A percentile compares a stretch with the other conserved stretches of the same genome.
Evolutionary conservation across 2,113 vertebrate species (phyloP).

Genomic region (Sturnira hondurensis): DNA sequence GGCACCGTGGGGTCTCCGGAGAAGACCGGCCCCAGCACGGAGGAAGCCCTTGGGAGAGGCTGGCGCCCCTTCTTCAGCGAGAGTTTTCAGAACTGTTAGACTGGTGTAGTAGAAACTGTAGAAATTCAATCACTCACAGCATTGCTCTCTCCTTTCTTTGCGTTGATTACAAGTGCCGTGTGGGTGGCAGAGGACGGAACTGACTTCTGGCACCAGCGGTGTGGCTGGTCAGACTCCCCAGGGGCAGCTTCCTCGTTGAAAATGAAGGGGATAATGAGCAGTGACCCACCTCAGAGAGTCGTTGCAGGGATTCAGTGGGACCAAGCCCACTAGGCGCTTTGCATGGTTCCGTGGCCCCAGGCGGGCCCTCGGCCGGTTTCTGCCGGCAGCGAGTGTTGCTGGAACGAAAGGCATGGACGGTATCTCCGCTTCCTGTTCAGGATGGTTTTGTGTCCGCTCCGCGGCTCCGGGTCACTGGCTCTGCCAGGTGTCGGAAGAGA

Average conservation of each 20-base stretch:
- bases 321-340: not conserved
- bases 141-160: not conserved
- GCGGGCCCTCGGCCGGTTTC: not conserved
- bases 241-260: not conserved
- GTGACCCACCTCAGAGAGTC: too few species aligned
- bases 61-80: not conserved
- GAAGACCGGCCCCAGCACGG: too few species aligned
- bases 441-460: not conserved
- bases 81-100: not conserved
- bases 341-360: rapidly evolving
- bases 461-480: not conserved
- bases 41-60: not conserved
- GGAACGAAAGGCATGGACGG: rapidly evolving
- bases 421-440: not conserved
- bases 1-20: not conserved
- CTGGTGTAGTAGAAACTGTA: not conserved
- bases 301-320: not conserved
- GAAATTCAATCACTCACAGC: too few species aligned
- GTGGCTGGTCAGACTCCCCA: not conserved
- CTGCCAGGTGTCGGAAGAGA: not conserved
- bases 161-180: not conserved
- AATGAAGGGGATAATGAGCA: not conserved
- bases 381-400: not conserved
- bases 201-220: not conserved
- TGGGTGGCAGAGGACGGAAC: not conserved